Conservation (phyloP, 2,113 vertebrate genomes). For the Phoxinus phoxinus region DNA sequence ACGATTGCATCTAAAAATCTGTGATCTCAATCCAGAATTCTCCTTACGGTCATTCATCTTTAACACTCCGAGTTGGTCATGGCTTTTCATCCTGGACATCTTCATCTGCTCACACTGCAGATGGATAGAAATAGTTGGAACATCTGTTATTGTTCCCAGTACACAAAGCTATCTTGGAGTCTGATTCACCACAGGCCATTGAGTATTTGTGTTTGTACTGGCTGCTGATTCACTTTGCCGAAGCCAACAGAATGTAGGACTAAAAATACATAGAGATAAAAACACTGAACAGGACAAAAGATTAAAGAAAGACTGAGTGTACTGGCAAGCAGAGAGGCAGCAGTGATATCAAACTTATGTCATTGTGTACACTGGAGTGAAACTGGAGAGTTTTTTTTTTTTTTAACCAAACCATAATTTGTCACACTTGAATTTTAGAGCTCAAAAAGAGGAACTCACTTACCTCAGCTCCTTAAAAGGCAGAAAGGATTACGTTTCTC, state of each 20-base stretch:
- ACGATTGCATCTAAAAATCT: not conserved
- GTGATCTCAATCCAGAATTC: not conserved
- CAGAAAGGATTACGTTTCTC: not conserved
- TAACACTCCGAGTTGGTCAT: not conserved
- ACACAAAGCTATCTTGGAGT: slow-evolving; percentile 33
- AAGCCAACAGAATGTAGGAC: slow-evolving; percentile 32
- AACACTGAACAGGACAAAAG: slow-evolving; percentile 43
- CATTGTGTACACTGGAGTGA: not conserved
- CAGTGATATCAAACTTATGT: slow-evolving; percentile 41
- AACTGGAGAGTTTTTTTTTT: not conserved
- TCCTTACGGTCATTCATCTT: not conserved
- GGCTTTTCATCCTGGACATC: not conserved
- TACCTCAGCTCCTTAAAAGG: slow-evolving; percentile 30
- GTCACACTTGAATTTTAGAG: slow-evolving; percentile 14
- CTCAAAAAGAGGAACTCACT: slow-evolving; percentile 8
- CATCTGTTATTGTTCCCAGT: slow-evolving; percentile 25
- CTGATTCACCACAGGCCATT: slow-evolving; percentile 31
- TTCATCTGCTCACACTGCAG: not conserved
- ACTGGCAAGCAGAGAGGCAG: slow-evolving; percentile 7
- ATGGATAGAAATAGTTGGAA: slow-evolving; percentile 10
- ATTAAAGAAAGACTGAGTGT: not conserved
- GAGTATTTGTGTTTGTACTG: slow-evolving; percentile 43
- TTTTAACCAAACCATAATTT: slow-evolving; percentile 1
- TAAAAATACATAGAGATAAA: slow-evolving; percentile 53
- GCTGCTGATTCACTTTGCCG: slow-evolving; percentile 8